phyloP scores from a whole-genome alignment of 1,140 invertebrate genomes.

The Piezodorus guildinii region DNA sequence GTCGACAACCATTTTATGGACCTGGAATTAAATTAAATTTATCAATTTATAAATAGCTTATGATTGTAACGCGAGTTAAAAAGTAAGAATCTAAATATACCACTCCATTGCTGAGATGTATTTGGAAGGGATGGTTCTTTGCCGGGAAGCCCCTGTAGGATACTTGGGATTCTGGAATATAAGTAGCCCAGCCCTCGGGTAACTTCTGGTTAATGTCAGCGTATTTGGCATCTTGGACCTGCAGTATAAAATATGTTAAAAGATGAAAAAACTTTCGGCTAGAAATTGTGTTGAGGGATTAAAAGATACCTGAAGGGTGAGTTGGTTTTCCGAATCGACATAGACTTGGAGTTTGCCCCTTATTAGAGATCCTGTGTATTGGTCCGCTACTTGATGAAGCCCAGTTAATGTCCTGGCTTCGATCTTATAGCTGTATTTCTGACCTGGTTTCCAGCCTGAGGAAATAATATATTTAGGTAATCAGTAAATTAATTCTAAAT shows the following conservation, averaged over 20 bases:
- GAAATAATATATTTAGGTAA: not conserved
- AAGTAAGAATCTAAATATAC: conserved; percentile 12
- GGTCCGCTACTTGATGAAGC: conserved; percentile 39
- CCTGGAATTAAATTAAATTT: conserved; percentile 15
- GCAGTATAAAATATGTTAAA: not conserved
- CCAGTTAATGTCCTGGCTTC: conserved; percentile 42
- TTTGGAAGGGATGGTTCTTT: conserved; percentile 44
- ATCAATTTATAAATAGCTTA: not conserved
- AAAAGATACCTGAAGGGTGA: not conserved
- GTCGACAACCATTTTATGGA: conserved; percentile 33
- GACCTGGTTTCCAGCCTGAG: conserved; percentile 41
- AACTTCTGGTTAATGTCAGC: conserved; percentile 42
- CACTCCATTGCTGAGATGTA: conserved; percentile 44
- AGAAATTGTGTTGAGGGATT: not conserved
- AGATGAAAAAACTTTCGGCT: not conserved
- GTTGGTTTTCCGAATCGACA: conserved; percentile 7
- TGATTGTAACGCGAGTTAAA: not conserved
- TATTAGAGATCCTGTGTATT: conserved; percentile 42
- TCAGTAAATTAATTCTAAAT: no score
- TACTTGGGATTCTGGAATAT: conserved; percentile 37
- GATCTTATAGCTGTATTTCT: conserved; percentile 47
- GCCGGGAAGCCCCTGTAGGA: conserved; percentile 39
- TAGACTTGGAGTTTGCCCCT: conserved; percentile 39
- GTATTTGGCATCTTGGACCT: conserved; percentile 33
- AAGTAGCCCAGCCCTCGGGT: conserved; percentile 35